A percentile compares a stretch with the other conserved stretches of the same genome.
phyloP scores from a whole-genome alignment of 2,113 vertebrate species.

The Pardalotus punctatus region DNA sequence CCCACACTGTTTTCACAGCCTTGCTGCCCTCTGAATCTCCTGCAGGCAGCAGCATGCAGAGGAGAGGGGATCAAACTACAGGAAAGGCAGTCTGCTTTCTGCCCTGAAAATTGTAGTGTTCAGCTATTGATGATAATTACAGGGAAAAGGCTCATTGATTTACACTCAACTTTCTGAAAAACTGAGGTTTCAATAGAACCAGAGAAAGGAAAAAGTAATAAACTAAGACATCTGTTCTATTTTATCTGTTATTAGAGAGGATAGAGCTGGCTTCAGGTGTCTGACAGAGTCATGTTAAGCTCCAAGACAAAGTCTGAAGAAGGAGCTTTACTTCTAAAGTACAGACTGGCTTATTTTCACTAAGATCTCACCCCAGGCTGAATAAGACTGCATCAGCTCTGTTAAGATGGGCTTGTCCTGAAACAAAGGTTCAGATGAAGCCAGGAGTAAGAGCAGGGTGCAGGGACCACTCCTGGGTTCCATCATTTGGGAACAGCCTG shows the following conservation, averaged over 20 bases:
- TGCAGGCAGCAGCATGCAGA: not conserved
- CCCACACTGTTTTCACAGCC: conserved; percentile 10
- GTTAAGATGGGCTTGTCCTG: not conserved
- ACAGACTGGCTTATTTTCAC: not conserved
- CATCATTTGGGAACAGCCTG: not conserved
- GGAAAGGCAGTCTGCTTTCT: not conserved
- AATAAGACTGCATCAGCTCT: not conserved
- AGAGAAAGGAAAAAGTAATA: not conserved
- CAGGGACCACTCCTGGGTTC: not conserved
- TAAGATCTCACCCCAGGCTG: not conserved
- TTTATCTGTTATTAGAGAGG: not conserved
- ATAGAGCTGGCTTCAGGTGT: not conserved
- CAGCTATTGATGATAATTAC: not conserved
- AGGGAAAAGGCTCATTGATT: not conserved
- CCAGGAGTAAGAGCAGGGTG: not conserved
- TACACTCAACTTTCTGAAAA: not conserved
- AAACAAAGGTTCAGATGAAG: not conserved
- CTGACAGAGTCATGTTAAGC: not conserved
- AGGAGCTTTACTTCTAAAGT: not conserved
- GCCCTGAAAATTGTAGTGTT: not conserved
- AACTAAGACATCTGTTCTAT: not conserved
- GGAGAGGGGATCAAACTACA: not conserved
- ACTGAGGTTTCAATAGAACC: not conserved
- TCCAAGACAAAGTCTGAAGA: not conserved
- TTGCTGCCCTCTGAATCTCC: not conserved